phyloP scores from a whole-genome alignment of 2,113 vertebrate genomes.

The Poeciliopsis turrubarensis region DNA sequence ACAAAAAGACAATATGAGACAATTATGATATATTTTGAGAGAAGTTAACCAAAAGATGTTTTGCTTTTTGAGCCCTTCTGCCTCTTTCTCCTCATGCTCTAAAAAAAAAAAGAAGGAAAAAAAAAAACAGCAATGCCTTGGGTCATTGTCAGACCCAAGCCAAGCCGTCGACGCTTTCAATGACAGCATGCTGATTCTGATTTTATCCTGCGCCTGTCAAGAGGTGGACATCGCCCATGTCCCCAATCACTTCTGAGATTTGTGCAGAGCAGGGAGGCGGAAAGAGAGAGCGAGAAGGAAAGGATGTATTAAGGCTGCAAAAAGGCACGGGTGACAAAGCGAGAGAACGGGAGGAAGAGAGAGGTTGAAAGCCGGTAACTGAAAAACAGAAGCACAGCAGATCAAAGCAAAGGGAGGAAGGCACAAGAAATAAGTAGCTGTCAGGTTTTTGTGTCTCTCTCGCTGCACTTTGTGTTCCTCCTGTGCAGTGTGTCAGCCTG shows the following conservation, averaged over 20 bases:
- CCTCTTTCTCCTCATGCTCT: no score
- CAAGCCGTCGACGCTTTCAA: no score
- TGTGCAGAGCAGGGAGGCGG: slow-evolving; percentile 32
- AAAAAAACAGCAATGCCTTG: no score
- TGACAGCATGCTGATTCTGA: slow-evolving; percentile 22
- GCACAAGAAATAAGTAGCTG: slow-evolving; percentile 41
- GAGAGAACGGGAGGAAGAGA: slow-evolving; percentile 7
- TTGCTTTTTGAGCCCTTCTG: no score
- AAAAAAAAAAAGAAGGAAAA: no score
- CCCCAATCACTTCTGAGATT: slow-evolving; percentile 32
- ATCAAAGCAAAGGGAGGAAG: slow-evolving; percentile 23
- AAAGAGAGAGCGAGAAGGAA: slow-evolving; percentile 2
- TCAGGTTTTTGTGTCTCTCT: slow-evolving; percentile 30
- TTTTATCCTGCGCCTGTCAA: slow-evolving; percentile 44
- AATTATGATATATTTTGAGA: no score
- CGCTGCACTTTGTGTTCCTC: slow-evolving; percentile 46
- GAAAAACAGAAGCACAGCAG: slow-evolving; percentile 14
- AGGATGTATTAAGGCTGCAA: slow-evolving; percentile 20
- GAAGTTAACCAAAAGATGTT: no score
- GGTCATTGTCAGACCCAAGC: no score
- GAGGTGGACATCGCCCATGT: slow-evolving; percentile 34
- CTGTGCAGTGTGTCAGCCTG: slow-evolving; percentile 10
- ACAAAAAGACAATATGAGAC: no score
- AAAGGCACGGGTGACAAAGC: slow-evolving; percentile 18
- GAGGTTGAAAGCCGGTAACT: not conserved